Conservation (phyloP, 1,140 invertebrate species). For the Thaumatotibia leucotreta region DNA sequence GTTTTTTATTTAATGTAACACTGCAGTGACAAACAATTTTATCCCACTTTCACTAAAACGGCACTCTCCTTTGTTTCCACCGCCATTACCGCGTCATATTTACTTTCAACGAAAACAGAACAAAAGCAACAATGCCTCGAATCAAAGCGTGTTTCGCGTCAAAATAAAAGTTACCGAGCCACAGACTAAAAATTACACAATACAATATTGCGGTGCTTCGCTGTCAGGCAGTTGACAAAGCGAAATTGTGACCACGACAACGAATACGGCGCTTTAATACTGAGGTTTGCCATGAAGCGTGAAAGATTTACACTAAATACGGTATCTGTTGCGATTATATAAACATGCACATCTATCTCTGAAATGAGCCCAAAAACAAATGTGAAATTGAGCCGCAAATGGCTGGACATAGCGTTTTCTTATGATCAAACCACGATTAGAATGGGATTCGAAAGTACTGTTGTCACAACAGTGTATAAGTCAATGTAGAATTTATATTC, state of each 20-base stretch:
- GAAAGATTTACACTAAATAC: neutral
- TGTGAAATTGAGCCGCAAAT: no score
- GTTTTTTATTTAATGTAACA: neutral
- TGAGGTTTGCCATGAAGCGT: neutral
- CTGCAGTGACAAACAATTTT: neutral
- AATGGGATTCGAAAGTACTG: no score
- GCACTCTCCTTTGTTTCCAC: neutral
- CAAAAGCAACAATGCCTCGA: constrained; percentile 4
- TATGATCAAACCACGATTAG: no score
- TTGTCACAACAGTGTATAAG: no score
- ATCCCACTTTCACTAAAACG: neutral
- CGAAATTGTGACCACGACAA: neutral
- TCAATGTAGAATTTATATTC: no score
- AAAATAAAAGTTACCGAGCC: neutral
- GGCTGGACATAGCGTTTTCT: no score
- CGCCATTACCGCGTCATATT: neutral
- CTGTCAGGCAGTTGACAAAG: neutral
- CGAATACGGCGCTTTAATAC: neutral
- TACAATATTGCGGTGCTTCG: neutral
- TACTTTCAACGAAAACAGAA: constrained; percentile 2
- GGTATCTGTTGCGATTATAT: no score
- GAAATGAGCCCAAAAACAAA: no score
- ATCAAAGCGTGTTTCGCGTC: constrained; percentile 5
- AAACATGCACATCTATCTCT: no score
- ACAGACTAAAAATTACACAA: constrained; percentile 12